Base-by-base conservation (phyloP, 2,888 invertebrate species). In the Thera obeliscata region DNA sequence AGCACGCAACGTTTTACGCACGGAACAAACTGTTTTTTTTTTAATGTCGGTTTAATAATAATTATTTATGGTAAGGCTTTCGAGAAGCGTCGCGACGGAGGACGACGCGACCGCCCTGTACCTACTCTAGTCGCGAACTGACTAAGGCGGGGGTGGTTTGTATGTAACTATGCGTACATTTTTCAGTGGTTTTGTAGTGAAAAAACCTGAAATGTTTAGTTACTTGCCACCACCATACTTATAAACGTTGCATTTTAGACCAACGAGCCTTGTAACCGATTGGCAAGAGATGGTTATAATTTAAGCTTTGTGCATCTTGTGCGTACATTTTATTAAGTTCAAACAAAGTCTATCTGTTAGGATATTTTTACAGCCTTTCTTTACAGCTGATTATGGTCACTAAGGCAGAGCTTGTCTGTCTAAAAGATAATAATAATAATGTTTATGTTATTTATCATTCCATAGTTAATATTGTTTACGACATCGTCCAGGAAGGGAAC, bases 381-480 rank as follows among this genome's bases (percentile, higher is more conserved):
- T 38, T 22, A 22, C 22, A 22, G 22, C 22, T 22, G 22, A 22
- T 22, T 0, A 22, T 22, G 22, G 22, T 22, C 22, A 22, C 22
- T 22, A 1, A 0, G 22, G 22, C 22, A 22, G 22, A 22, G 22
- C 22, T 22, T 22, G 22, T 22, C 22, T 22, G 22, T 38, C 38
- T 38, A 38, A 38, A 38, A 38, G 38, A 22, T 22, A 22, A 22
- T 22, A 22, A 38, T 3, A 7, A 7, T 11, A 38, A 60, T 52
- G 52, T 65, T 56, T 6, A 55, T 46, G 43, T 48, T 38, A 49
- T 56, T 62, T 62, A 62, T 56, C 49, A 59, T 49, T 60, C 57
- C 48, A 69, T 72, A 62, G 58, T 56, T 67, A 72, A 69, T 67
- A 50, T 64, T 50, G 65, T 69, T 66, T 61, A 66, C 61, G 69